These are phyloP conservation scores for Bubo scandiacus DNA, from an alignment of 2,113 vertebrate species.

Conservation along the genomic window DNA sequence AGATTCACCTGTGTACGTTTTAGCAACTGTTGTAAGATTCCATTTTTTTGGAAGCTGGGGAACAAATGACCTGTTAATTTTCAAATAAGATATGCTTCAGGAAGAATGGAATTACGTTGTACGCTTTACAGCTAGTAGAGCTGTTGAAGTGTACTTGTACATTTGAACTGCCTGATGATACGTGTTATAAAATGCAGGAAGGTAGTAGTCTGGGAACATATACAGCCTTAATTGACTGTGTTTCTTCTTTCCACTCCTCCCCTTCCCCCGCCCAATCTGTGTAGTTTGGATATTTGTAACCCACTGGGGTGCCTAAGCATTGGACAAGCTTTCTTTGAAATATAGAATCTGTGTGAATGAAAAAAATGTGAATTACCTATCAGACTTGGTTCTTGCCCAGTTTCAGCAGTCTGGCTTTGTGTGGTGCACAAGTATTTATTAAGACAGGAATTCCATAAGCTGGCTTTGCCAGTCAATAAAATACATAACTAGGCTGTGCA, in stretches of 20 bases:
- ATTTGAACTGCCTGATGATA: neutral
- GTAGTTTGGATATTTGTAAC: neutral
- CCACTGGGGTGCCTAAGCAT: neutral
- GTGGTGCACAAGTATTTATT: neutral
- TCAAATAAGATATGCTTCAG: neutral
- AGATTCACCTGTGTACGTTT: neutral
- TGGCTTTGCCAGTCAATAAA: neutral
- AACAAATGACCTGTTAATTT: constrained; percentile 12
- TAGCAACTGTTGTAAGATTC: neutral
- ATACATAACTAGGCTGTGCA: neutral
- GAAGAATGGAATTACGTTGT: neutral
- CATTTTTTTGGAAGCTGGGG: neutral
- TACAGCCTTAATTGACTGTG: neutral
- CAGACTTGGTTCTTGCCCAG: neutral
- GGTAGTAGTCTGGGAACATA: neutral
- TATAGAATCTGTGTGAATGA: neutral
- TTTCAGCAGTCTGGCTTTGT: neutral
- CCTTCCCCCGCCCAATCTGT: neutral
- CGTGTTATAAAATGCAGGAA: neutral
- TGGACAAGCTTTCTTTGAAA: neutral
- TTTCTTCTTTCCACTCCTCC: neutral
- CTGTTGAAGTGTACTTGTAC: neutral
- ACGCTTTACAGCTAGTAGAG: neutral
- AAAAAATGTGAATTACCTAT: neutral
- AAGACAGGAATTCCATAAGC: neutral